These are phyloP conservation scores for Mnemiopsis leidyi DNA, from an alignment of 37 sponge, comb jelly and placozoan genomes.

Conservation along the genomic window DNA sequence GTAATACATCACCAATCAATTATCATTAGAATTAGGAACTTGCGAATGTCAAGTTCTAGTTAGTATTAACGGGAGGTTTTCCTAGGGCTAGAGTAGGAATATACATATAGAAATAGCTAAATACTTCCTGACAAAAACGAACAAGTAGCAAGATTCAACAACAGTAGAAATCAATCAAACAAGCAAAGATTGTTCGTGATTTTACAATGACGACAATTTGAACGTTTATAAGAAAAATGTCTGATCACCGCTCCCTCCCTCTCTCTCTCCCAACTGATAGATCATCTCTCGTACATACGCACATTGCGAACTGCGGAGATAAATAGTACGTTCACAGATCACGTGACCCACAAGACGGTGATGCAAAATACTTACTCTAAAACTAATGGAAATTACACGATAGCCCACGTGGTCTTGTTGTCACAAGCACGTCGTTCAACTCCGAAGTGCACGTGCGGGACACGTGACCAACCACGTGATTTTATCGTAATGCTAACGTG, in stretches of 20 bases:
- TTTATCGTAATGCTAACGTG: neutral
- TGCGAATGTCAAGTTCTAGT: no score
- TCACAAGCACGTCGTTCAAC: neutral
- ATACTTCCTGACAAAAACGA: no score
- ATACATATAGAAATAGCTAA: no score
- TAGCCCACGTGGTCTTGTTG: neutral
- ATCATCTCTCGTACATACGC: neutral
- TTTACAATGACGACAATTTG: neutral
- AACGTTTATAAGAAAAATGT: neutral
- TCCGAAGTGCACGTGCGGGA: neutral
- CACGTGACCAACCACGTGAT: neutral
- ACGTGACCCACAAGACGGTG: constrained; percentile 31
- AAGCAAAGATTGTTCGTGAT: no score
- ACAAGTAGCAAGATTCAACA: no score
- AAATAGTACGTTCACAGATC: neutral
- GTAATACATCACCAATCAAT: no score
- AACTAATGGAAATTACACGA: neutral
- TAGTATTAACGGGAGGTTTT: no score
- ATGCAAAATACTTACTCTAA: constrained; percentile 45
- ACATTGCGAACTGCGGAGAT: neutral
- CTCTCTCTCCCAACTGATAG: no score
- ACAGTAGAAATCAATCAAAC: no score
- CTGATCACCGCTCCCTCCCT: no score
- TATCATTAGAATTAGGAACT: no score
- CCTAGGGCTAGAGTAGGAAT: no score